phyloP scores from a whole-genome alignment of 2,113 vertebrate genomes.

The Pseudorectes ferrugineus region DNA sequence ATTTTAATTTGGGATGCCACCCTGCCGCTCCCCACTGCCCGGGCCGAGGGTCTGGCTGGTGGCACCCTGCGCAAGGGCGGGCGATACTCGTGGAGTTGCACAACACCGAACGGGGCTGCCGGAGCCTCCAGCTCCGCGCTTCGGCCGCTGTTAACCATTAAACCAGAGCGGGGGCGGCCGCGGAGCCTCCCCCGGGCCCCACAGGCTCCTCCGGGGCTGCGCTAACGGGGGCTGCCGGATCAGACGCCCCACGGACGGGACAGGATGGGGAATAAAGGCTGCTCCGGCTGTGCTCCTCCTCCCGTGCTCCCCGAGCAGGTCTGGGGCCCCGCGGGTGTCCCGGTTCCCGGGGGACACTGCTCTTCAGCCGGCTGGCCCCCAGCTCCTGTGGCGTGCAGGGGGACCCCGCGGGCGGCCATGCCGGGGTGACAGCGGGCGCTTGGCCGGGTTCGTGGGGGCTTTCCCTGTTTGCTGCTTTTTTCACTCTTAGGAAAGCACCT shows the following conservation, averaged over 20 bases:
- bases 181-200: neutral
- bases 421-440: neutral
- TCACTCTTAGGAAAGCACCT: rapidly evolving
- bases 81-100: neutral
- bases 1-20: neutral
- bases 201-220: neutral
- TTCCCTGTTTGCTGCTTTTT: neutral
- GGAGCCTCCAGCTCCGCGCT: slow-evolving; percentile 1
- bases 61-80: neutral
- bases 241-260: no score
- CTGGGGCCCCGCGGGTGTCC: neutral
- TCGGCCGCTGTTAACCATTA: slow-evolving; percentile 52
- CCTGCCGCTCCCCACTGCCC: neutral
- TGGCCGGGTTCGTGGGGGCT: neutral
- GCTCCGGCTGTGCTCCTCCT: neutral
- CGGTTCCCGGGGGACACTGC: neutral
- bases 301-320: neutral
- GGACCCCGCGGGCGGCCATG: neutral
- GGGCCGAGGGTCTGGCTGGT: neutral
- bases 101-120: neutral
- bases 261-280: neutral
- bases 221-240: neutral
- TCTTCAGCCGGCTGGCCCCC: neutral
- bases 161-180: neutral
- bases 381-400: neutral